Evolutionary conservation across 2,888 invertebrate genomes (phyloP).

Genomic region (Brachypterus glaber): DNA sequence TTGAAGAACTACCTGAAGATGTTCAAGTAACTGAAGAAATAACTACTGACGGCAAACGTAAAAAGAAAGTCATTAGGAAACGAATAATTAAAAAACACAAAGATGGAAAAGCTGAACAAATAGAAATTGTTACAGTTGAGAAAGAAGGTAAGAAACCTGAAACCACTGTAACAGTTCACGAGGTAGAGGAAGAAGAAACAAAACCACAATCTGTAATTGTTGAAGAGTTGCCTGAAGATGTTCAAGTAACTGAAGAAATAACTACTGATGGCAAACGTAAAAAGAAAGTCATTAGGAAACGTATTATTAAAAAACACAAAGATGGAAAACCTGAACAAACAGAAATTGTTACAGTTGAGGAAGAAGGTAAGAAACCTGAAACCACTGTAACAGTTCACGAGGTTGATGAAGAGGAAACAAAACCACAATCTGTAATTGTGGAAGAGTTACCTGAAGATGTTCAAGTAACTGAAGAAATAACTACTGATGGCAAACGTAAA

Average conservation of each 20-base stretch:
- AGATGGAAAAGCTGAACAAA: conserved; percentile 34
- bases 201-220: conserved; percentile 21
- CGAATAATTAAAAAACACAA: conserved; percentile 33
- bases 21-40: conserved; percentile 30
- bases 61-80: conserved; percentile 32
- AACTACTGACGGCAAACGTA: conserved; percentile 24
- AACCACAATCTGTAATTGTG: conserved; percentile 7
- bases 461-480: conserved; percentile 19
- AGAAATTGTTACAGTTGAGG: conserved; percentile 30
- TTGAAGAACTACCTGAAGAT: conserved; percentile 26
- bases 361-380: conserved; percentile 31
- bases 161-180: conserved; percentile 28
- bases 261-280: conserved; percentile 33
- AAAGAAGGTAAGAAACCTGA: conserved; percentile 28
- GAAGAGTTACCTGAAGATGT: conserved; percentile 25
- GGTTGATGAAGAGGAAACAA: conserved; percentile 30
- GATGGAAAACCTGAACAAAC: conserved; percentile 27
- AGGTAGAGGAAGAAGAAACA: conserved; percentile 26
- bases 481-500: conserved; percentile 24
- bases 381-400: conserved; percentile 37
- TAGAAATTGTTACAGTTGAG: conserved; percentile 31
- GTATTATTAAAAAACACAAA: conserved; percentile 27
- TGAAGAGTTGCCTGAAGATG: conserved; percentile 38
- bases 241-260: conserved; percentile 32
- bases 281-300: conserved; percentile 28